phyloP scores from a whole-genome alignment of 1,140 invertebrate species.

The Sesamia nonagrioides region DNA sequence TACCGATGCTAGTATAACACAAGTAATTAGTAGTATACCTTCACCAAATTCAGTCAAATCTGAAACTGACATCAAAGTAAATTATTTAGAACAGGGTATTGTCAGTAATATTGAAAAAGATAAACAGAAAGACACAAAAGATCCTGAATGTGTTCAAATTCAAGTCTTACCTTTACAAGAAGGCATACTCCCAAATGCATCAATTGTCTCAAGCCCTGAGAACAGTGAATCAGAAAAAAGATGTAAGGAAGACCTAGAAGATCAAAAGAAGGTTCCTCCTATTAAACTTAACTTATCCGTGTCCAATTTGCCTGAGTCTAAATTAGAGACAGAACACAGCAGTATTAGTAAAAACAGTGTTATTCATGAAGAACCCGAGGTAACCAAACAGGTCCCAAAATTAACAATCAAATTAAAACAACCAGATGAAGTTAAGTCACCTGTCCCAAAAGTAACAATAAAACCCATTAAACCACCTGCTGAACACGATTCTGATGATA shows the following conservation, averaged over 20 bases:
- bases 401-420: slow-evolving; percentile 81
- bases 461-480: slow-evolving; percentile 77
- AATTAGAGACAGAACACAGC: slow-evolving; percentile 21
- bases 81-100: slow-evolving; percentile 24
- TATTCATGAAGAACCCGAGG: slow-evolving; percentile 54
- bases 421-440: slow-evolving; percentile 75
- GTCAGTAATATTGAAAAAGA: background rate
- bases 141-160: slow-evolving; percentile 17
- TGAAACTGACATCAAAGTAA: background rate
- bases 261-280: slow-evolving; percentile 58
- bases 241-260: slow-evolving; percentile 25
- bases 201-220: background rate
- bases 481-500: slow-evolving; percentile 46
- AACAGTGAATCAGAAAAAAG: slow-evolving; percentile 10
- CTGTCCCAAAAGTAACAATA: slow-evolving; percentile 82
- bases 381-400: slow-evolving; percentile 80
- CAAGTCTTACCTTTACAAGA: background rate
- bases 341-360: slow-evolving; percentile 46
- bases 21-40: slow-evolving; percentile 23
- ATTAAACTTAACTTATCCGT: slow-evolving; percentile 58
- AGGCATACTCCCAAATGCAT: background rate
- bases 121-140: slow-evolving; percentile 10
- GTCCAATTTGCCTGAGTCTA: slow-evolving; percentile 24
- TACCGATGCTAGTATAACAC: background rate
- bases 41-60: background rate